These are phyloP conservation scores for Alces alces DNA, from an alignment of 2,113 vertebrate species.

Conservation along the genomic window DNA sequence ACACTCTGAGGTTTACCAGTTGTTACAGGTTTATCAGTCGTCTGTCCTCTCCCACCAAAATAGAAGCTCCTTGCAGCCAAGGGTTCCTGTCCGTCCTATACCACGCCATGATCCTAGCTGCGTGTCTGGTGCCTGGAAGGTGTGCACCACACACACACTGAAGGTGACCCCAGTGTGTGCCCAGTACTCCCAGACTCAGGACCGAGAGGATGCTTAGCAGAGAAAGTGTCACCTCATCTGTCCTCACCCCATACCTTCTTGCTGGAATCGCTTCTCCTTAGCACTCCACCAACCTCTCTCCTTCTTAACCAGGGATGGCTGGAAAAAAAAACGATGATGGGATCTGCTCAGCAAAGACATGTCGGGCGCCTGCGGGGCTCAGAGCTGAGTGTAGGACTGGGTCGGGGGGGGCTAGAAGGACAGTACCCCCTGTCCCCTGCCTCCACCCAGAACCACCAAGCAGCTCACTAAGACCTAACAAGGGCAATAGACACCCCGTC, in stretches of 20 bases:
- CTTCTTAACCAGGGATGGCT: not conserved
- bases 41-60: not conserved
- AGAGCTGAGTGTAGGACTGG: not conserved
- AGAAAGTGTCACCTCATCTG: too few relatives aligned
- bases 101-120: accelerated
- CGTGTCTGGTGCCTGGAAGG: accelerated
- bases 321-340: accelerated
- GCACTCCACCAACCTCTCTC: not conserved
- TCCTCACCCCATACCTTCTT: not conserved
- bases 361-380: accelerated
- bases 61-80: not conserved
- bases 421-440: accelerated
- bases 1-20: accelerated
- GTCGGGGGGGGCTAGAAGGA: not conserved
- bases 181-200: not conserved
- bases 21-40: not conserved
- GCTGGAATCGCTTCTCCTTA: not conserved
- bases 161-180: accelerated
- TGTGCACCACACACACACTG: accelerated
- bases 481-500: not conserved
- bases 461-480: not conserved
- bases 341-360: not conserved
- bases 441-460: too few relatives aligned
- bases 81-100: not conserved
- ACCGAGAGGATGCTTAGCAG: not conserved